These are phyloP conservation scores for Etheostoma perlongum DNA, from an alignment of 2,797 vertebrate species.

Conservation along the genomic window DNA sequence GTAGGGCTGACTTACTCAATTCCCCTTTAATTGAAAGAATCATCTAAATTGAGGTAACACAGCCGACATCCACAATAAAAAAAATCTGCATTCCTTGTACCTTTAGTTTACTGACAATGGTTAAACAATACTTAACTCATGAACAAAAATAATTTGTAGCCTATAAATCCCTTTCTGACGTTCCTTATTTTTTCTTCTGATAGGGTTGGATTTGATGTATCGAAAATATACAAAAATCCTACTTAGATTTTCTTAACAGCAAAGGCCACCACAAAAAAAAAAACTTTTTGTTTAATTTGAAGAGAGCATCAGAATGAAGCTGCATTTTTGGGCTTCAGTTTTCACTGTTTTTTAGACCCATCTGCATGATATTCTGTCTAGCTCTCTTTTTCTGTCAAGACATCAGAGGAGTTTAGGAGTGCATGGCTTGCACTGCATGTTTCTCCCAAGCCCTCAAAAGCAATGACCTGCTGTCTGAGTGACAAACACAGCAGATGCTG, in stretches of 20 bases:
- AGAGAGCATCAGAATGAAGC: neutral
- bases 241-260: neutral
- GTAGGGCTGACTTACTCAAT: conserved; percentile 32
- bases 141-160: conserved; percentile 17
- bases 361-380: conserved; percentile 28
- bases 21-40: conserved; percentile 45
- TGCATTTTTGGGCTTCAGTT: conserved; percentile 6
- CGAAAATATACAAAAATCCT: conserved; percentile 19
- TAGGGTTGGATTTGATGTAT: conserved; percentile 42
- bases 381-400: conserved; percentile 53
- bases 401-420: conserved; percentile 45
- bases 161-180: conserved; percentile 13
- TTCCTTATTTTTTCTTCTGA: conserved; percentile 22
- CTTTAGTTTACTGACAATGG: conserved; percentile 5
- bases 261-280: no score
- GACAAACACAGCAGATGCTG: conserved; percentile 99
- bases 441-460: conserved; percentile 70
- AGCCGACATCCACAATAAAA: neutral
- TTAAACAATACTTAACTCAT: conserved; percentile 2
- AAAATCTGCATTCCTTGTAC: conserved; percentile 6
- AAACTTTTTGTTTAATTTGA: neutral
- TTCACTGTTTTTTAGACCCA: conserved; percentile 4
- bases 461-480: conserved; percentile 85
- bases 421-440: conserved; percentile 57
- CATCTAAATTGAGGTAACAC: conserved; percentile 24